A percentile compares a stretch with the other conserved stretches of the same genome.
phyloP scores from a whole-genome alignment of 2,797 vertebrate genomes.

The Buceros bicornis region DNA sequence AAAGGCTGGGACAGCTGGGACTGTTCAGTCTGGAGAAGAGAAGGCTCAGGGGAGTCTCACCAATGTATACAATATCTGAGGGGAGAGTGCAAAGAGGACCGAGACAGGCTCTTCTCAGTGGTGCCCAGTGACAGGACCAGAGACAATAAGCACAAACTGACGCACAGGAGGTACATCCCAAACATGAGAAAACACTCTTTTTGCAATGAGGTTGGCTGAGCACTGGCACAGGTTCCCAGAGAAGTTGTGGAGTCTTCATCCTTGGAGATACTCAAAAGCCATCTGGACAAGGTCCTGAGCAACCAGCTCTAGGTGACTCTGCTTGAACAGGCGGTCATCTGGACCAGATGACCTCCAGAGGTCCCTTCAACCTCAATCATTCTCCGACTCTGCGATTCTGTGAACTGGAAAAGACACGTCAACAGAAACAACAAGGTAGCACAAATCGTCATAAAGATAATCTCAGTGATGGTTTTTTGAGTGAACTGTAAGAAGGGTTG shows the following conservation, averaged over 20 bases:
- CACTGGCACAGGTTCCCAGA: not conserved
- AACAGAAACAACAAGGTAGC: not conserved
- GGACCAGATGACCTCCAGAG: not conserved
- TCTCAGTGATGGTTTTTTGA: not conserved
- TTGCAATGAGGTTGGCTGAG: not conserved
- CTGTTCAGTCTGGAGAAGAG: not conserved
- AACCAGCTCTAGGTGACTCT: not conserved
- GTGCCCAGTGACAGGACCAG: not conserved
- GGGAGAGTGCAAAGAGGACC: not conserved
- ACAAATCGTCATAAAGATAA: not conserved
- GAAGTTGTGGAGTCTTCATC: not conserved
- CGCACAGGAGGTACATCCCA: not conserved
- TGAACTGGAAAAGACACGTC: not conserved
- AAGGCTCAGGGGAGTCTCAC: not conserved
- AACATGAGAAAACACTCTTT: not conserved
- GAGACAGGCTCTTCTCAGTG: not conserved
- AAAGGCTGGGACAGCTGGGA: not conserved
- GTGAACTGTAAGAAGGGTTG: not conserved
- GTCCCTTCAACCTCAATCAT: not conserved
- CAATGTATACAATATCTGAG: not conserved
- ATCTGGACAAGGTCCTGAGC: not conserved
- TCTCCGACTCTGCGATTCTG: not conserved
- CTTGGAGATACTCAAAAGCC: not conserved
- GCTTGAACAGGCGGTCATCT: not conserved
- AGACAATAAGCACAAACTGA: not conserved